Base-by-base conservation (phyloP, 2,888 invertebrate species). In the Synergus gifuensis region DNA sequence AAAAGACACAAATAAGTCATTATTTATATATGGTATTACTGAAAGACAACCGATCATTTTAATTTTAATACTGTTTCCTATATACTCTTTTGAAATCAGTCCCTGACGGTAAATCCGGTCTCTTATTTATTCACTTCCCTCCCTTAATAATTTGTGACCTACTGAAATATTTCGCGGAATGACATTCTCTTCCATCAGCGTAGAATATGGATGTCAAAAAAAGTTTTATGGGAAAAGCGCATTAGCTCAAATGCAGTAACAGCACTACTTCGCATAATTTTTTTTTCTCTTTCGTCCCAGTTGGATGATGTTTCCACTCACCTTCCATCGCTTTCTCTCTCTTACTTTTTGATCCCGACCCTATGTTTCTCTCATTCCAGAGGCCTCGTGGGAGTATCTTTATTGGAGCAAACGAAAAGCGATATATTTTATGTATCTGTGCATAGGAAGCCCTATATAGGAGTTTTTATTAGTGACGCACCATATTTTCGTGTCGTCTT, bases 391-490 rank as follows among this genome's bases (percentile, higher is more conserved):
- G 60, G 60, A 22, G 22, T 60, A 9, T 22, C 22, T 60, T 60
- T 60, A 60, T 60, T 60, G 60, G 22, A 22, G 60, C 60, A 60
- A 18, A 60, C 60, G 60, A 60, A 60, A 60, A 60, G 60, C 60
- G 60, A 60, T 60, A 60, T 60, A 60, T 60, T 60, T 60, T 60
- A 60, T 60, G 60, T 60, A 60, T 22, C 60, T 60, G 22, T 60
- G 60, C 60, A 60, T 22, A 60, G 22, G 22, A 18, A 60, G 22
- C 22, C 11, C 22, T 28, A 28, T 28, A 22, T 60, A 60, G 18
- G 22, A 18, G 12, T 60, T 60, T 60, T 60, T 60, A 60, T 60
- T 60, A 60, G 60, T 60, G 60, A 60, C 60, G 60, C 22, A 60
- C 22, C 60, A 60, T 60, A 60, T 60, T 11, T 18, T 22, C 22